Conservation (phyloP, 2,797 vertebrate genomes). For the Picus viridis region DNA sequence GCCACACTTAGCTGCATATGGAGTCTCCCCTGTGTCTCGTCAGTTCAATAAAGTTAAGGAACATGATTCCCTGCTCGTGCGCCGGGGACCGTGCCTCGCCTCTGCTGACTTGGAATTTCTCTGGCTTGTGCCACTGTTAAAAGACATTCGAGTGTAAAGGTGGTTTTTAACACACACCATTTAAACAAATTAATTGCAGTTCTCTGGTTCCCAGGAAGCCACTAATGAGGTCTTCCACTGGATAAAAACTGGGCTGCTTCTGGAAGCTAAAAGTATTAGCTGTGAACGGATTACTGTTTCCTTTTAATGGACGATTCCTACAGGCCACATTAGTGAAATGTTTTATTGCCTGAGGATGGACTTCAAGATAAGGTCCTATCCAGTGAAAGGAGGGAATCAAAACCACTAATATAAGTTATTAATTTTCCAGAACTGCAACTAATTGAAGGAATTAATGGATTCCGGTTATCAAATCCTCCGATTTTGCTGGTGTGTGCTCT, state of each 20-base stretch:
- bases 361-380: conserved; percentile 47
- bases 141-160: conserved; percentile 57
- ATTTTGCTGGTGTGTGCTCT: conserved; percentile 91
- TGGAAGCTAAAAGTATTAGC: conserved; percentile 40
- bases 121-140: conserved; percentile 29
- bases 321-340: conserved; percentile 45
- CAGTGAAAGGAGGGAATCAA: conserved; percentile 53
- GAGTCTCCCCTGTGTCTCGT: conserved; percentile 19
- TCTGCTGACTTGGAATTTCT: conserved; percentile 53
- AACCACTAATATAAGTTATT: conserved; percentile 38
- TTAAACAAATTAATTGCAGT: conserved; percentile 64
- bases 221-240: conserved; percentile 59
- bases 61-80: neutral
- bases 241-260: conserved; percentile 46
- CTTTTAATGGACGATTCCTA: conserved; percentile 51
- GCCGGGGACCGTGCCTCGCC: fast-evolving
- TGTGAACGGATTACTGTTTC: conserved; percentile 45
- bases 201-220: conserved; percentile 44
- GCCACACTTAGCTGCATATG: conserved; percentile 35
- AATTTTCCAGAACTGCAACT: conserved; percentile 81
- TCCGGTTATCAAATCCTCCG: conserved; percentile 93
- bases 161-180: conserved; percentile 51
- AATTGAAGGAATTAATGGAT: conserved; percentile 88
- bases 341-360: neutral
- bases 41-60: conserved; percentile 27